These are phyloP conservation scores for Ceratosolen fusciceps DNA, from an alignment of 1,140 invertebrate genomes.

Conservation along the genomic window DNA sequence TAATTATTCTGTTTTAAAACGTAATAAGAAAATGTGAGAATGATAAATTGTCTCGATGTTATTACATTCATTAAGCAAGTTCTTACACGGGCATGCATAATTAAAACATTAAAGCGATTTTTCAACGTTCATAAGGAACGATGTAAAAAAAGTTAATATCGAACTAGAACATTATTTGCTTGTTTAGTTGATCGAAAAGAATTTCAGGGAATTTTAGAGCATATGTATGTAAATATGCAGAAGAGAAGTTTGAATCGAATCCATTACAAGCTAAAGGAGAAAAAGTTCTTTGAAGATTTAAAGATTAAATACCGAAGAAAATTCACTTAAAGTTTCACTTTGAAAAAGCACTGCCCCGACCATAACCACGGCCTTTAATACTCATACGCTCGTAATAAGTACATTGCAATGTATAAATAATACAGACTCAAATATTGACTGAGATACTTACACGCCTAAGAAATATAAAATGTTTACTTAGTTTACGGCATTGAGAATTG, in stretches of 20 bases:
- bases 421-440: neutral
- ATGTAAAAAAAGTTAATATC: too few relatives aligned
- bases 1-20: too few relatives aligned
- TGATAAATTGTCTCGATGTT: too few relatives aligned
- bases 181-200: neutral
- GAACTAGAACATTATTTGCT: too few relatives aligned
- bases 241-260: constrained; percentile 3
- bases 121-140: too few relatives aligned
- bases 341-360: neutral
- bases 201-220: neutral
- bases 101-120: too few relatives aligned
- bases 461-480: neutral
- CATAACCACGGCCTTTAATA: neutral
- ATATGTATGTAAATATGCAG: neutral
- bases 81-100: too few relatives aligned
- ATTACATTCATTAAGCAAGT: too few relatives aligned
- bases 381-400: neutral
- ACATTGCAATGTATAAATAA: constrained; percentile 2
- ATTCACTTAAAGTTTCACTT: neutral
- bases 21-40: too few relatives aligned
- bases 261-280: neutral
- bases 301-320: neutral
- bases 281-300: neutral
- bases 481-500: neutral
- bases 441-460: neutral